Conservation (phyloP, 2,113 vertebrate species). For the human (Homo sapiens) region DNA sequence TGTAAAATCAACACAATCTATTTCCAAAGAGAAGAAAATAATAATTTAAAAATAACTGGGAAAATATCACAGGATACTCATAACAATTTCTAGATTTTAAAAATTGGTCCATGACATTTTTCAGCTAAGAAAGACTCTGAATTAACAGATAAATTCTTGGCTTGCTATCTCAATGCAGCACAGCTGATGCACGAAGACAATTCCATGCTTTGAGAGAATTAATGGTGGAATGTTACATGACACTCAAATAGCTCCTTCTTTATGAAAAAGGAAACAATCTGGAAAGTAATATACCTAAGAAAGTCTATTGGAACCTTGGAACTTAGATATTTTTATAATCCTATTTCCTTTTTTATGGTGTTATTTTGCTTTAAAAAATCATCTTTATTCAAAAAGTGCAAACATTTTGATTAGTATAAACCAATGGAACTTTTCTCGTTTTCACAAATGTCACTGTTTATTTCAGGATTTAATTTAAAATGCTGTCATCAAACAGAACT, state of each 20-base stretch:
- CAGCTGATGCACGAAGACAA: neutral
- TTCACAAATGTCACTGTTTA: neutral
- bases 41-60: neutral
- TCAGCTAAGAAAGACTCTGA: neutral
- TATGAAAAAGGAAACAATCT: neutral
- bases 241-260: neutral
- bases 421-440: neutral
- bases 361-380: neutral
- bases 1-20: neutral
- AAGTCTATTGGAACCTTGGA: neutral
- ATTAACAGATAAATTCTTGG: neutral
- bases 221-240: neutral
- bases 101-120: neutral
- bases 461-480: slow-evolving; percentile 5
- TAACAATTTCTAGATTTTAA: neutral
- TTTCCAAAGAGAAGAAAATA: neutral
- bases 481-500: neutral
- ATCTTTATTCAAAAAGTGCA: neutral
- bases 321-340: neutral
- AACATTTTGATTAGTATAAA: neutral
- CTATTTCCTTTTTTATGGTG: neutral
- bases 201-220: neutral
- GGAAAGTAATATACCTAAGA: neutral
- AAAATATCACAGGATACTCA: neutral
- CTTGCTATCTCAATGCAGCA: neutral